A percentile compares a stretch with the other conserved stretches of the same genome.
Conservation (phyloP, 2,113 vertebrate species). For the Forbesichthys papilliferus region DNA sequence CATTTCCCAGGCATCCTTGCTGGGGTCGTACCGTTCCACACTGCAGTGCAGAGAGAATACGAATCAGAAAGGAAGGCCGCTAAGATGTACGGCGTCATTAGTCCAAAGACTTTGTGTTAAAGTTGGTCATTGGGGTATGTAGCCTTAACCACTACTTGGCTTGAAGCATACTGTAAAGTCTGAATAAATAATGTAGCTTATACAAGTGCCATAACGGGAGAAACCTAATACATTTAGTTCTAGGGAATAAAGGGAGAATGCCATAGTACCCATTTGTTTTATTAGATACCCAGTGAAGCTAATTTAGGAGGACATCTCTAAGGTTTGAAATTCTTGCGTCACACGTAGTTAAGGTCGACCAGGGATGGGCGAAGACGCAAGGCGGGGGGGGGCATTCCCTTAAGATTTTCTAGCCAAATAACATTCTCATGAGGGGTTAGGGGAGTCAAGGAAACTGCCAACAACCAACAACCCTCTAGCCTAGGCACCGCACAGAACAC, state of each 20-base stretch:
- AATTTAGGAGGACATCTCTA: too few relatives aligned
- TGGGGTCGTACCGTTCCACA: conserved; percentile 94
- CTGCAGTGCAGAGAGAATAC: conserved; percentile 68
- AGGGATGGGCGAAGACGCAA: too few relatives aligned
- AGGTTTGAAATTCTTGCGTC: too few relatives aligned
- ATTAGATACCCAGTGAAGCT: too few relatives aligned
- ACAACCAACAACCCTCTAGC: conserved; percentile 48
- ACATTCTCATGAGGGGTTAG: conserved; percentile 63
- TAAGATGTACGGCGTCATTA: neutral
- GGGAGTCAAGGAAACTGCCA: conserved; percentile 74
- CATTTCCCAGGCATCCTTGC: conserved; percentile 95
- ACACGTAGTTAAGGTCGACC: too few relatives aligned
- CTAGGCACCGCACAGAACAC: conserved; percentile 47
- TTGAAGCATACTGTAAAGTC: neutral
- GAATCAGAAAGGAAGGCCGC: neutral
- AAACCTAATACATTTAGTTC: too few relatives aligned
- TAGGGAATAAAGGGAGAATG: too few relatives aligned
- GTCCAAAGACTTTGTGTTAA: neutral
- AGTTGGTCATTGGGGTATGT: neutral
- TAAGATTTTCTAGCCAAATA: conserved; percentile 61
- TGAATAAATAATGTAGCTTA: neutral
- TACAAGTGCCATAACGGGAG: neutral
- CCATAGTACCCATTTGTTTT: too few relatives aligned
- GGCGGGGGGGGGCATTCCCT: conserved; percentile 29
- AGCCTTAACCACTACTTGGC: neutral